Evolutionary conservation across 2,888 invertebrate genomes (phyloP), one percentile per base, ranked within the genome.

Genomic region (Leucozona laternaria): DNA sequence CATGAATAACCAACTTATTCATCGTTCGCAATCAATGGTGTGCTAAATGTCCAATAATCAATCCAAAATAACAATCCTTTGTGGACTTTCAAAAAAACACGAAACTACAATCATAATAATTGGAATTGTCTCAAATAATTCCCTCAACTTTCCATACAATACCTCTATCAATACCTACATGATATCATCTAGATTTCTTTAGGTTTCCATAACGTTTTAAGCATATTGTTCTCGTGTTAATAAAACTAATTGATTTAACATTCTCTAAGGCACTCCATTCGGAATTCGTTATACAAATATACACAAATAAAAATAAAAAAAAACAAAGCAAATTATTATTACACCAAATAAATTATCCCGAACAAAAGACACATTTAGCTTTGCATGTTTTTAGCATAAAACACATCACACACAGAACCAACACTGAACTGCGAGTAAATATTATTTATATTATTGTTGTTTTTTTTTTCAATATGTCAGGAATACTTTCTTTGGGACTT

Each of bases 161-260:
- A 28, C 22, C n/a, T n/a, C n/a, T n/a, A n/a, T n/a, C n/a, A n/a
- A 45, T 28, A 2, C 13, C 13, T n/a, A n/a, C 11, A 48, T 34
- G n/a, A 62, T 70, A 73, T 79, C 70, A 70, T 70, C 70, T 75
- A 57, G 64, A 83, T 79, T 79, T 70, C 71, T 70, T 55, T 57
- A 40, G 79, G 62, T 75, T 80, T 57, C 48, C 48, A 79, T 72
- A 83, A 75, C 62, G 50, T 68, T 50, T 57, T 71, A 48, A 28
- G 37, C 71, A 84, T 48, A 48, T 76, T 75, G 70, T 79, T 79
- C 58, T 17, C 76, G 25, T 58, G 64, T 76, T 53, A 75, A 84
- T 84, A 84, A 84, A 84, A 84, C 80, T 84, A 84, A 84, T 84
- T 84, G 84, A 84, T 84, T 84, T 76, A 79, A 84, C 80, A 84